Percentiles rank a stretch among this genome's conserved stretches.
Evolutionary conservation across 2,797 vertebrate genomes (phyloP).

Genomic region (Myiothlypis coronata): DNA sequence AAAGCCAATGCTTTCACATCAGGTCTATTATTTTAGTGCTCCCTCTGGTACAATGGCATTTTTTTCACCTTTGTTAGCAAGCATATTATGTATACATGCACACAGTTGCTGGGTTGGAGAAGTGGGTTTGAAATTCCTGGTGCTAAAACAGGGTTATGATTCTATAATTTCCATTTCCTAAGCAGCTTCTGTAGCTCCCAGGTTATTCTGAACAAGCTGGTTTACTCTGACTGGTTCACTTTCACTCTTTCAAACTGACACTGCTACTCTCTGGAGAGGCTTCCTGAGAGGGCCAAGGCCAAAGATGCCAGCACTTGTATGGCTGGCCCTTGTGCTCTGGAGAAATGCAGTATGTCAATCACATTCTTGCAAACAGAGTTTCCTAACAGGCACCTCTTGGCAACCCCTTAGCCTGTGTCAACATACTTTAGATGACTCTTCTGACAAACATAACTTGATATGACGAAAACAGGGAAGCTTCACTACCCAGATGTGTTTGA

Average conservation of each 20-base stretch:
- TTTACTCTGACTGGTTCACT: background rate
- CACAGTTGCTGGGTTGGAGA: background rate
- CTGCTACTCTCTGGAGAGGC: background rate
- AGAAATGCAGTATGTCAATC: background rate
- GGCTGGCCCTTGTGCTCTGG: background rate
- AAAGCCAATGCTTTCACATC: background rate
- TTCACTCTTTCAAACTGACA: background rate
- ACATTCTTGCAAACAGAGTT: background rate
- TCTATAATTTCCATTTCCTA: background rate
- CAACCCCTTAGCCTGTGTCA: background rate
- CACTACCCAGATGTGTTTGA: background rate
- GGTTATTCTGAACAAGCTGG: background rate
- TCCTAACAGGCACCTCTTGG: background rate
- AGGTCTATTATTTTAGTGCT: background rate
- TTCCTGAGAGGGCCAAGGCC: background rate
- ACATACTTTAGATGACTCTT: background rate
- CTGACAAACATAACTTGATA: background rate
- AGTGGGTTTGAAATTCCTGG: background rate
- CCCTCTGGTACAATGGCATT: background rate
- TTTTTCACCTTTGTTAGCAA: background rate
- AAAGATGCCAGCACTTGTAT: background rate
- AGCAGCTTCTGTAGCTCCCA: background rate
- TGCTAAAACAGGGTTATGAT: rapidly evolving
- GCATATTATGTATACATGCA: background rate
- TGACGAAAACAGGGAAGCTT: background rate